Base-by-base conservation (phyloP, 2,797 vertebrate genomes). In the Typhlichthys subterraneus region DNA sequence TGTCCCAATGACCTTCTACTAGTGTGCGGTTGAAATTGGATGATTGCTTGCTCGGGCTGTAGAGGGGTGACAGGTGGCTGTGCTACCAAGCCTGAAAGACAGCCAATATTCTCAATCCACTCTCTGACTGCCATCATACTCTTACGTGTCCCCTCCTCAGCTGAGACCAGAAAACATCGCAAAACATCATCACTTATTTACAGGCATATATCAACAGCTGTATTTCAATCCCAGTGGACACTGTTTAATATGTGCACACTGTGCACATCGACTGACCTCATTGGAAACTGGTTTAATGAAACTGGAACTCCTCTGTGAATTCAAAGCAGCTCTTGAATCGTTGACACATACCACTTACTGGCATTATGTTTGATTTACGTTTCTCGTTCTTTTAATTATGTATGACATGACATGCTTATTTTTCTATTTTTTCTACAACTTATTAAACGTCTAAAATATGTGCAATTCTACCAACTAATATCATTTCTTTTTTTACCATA, bases 41-140 rank as follows among this genome's bases (percentile, higher is more conserved):
- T 89, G 87, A 91, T 92, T 92, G 89, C 85, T 88, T 82, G 90
- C 87, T 67, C 60, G 62, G 74, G 65, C 77, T 87, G 84, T 84
- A 75, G 84, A 82, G 87, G 82, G 87, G 88, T 92, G 90, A 91
- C 91, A 93, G 91, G 91, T 93, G 92, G 87, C 72, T 80, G 86
- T 82, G 88, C 89, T 84, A 46, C 82, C 78, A 79, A 83, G 88
- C 90, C 85, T 88, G 87, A 91, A 90, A 83, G 83, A 80, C 80
- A 87, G 67, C 72, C 65, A 71, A 76, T 82, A 72, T 75, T 67
- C 77, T 84, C 80, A 72, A 80, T 87, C 86, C 81, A 77, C 67
- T 80, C 74, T 63, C 79, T 52, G 59, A 79, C 68, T 73, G 66
- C 63, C 69, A 59, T 75, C 59, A 67, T 73, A 68, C 55, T 55